Evolutionary conservation across 2,888 invertebrate genomes (phyloP).

Genomic region (Ectemnius cavifrons): DNA sequence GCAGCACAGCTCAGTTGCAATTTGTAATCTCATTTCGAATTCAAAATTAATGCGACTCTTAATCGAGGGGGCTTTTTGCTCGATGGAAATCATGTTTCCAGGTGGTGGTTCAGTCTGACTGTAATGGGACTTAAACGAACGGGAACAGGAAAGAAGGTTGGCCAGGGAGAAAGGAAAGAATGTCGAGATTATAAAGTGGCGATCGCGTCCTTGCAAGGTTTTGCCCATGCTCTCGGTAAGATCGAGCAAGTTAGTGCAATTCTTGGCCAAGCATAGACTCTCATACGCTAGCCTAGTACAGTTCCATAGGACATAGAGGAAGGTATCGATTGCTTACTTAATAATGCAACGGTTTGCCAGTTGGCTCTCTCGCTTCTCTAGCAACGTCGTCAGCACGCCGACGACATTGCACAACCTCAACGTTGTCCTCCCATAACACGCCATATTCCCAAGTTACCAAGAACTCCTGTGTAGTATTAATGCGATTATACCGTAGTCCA

Average conservation of each 20-base stretch:
- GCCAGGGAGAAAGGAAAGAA: slow-evolving; percentile 39
- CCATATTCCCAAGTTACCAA: no score
- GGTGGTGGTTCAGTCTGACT: background rate
- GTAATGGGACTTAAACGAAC: background rate
- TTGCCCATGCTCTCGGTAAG: slow-evolving; percentile 34
- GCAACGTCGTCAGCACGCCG: background rate
- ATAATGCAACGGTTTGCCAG: slow-evolving; percentile 68
- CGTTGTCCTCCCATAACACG: slow-evolving; percentile 10
- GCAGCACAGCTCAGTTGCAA: background rate
- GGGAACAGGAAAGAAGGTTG: slow-evolving; percentile 24
- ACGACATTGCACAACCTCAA: slow-evolving; percentile 34
- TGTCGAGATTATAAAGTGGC: slow-evolving; percentile 19
- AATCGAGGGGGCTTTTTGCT: no score
- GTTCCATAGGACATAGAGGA: slow-evolving; percentile 58
- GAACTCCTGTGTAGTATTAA: no score
- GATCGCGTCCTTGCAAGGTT: slow-evolving; percentile 59
- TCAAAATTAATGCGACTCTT: background rate
- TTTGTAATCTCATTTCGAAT: slow-evolving; percentile 6
- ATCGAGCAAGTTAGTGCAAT: slow-evolving; percentile 27
- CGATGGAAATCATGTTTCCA: no score
- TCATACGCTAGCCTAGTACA: background rate
- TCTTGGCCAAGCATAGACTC: slow-evolving; percentile 11
- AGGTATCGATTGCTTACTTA: slow-evolving; percentile 72
- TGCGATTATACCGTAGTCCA: no score
- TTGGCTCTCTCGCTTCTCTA: slow-evolving; percentile 38